Evolutionary conservation across 2,888 invertebrate species (phyloP).

Genomic region (Cephus spinipes): DNA sequence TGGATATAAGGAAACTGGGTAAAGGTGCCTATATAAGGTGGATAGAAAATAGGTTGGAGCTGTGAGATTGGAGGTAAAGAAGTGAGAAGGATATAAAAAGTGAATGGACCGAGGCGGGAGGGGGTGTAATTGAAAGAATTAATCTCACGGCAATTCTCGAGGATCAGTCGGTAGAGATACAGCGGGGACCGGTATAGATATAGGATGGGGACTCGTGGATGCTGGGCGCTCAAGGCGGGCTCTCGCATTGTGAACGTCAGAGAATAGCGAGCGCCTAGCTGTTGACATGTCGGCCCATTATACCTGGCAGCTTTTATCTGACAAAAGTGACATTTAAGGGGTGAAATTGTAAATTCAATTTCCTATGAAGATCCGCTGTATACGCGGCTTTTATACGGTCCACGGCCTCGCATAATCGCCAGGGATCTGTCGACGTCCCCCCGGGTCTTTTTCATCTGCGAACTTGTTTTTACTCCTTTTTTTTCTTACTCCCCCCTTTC

Average conservation of each 20-base stretch:
- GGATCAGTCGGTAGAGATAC: constrained; percentile 13
- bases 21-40: not conserved
- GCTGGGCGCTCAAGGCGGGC: constrained; percentile 18
- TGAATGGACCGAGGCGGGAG: not conserved
- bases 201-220: constrained; percentile 7
- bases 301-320: constrained; percentile 45
- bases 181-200: not conserved
- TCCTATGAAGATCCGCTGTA: constrained; percentile 24
- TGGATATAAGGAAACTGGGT: not conserved
- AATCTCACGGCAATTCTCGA: constrained; percentile 38
- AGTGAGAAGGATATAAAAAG: not conserved
- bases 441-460: not conserved
- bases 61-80: constrained; percentile 1
- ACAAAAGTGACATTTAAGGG: constrained; percentile 47
- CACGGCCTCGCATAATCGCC: not conserved
- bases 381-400: constrained; percentile 13
- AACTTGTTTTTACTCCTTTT: not conserved
- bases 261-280: constrained; percentile 29
- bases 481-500: not conserved
- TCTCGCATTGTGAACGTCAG: constrained; percentile 32
- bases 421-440: constrained; percentile 11
- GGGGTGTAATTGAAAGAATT: constrained; percentile 26
- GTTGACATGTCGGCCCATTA: constrained; percentile 50
- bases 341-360: constrained; percentile 52
- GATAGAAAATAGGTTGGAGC: not conserved